Conservation (phyloP, 2,797 vertebrate genomes). For the Trematomus bernacchii region DNA sequence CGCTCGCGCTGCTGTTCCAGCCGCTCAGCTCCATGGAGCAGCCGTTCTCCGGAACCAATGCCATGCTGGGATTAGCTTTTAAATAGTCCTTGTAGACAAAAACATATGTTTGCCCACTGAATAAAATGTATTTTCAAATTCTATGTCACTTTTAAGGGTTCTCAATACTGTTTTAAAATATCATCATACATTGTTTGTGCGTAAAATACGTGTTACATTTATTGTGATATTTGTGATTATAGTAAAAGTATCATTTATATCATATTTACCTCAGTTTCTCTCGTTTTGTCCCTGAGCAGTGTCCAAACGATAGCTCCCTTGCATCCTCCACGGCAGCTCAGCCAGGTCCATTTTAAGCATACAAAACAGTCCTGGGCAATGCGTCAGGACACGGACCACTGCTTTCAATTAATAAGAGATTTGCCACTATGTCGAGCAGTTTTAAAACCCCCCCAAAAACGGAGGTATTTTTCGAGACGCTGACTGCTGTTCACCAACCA, state of each 20-base stretch:
- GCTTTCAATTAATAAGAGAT: slow-evolving; percentile 48
- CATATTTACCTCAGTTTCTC: slow-evolving; percentile 63
- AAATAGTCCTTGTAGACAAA: slow-evolving; percentile 42
- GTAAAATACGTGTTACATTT: neutral
- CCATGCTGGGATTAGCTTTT: slow-evolving; percentile 65
- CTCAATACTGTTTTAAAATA: neutral
- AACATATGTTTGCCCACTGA: slow-evolving; percentile 17
- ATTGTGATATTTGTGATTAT: neutral
- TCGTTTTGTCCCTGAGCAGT: slow-evolving; percentile 36
- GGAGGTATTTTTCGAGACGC: neutral
- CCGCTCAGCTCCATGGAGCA: slow-evolving; percentile 78
- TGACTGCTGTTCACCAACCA: slow-evolving; percentile 11
- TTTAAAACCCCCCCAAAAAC: neutral
- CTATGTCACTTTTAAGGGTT: neutral
- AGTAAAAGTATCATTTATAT: neutral
- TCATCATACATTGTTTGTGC: no score
- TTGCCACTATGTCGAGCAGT: slow-evolving; percentile 12
- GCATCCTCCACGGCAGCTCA: slow-evolving; percentile 68
- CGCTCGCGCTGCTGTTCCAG: slow-evolving; percentile 75
- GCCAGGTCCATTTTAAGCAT: slow-evolving; percentile 74
- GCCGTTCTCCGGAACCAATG: slow-evolving; percentile 68
- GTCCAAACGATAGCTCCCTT: slow-evolving; percentile 62
- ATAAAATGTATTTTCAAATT: neutral
- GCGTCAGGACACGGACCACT: slow-evolving; percentile 67
- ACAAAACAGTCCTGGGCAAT: slow-evolving; percentile 57